Conservation (phyloP, 2,888 invertebrate species). For the Hemithea aestivaria region DNA sequence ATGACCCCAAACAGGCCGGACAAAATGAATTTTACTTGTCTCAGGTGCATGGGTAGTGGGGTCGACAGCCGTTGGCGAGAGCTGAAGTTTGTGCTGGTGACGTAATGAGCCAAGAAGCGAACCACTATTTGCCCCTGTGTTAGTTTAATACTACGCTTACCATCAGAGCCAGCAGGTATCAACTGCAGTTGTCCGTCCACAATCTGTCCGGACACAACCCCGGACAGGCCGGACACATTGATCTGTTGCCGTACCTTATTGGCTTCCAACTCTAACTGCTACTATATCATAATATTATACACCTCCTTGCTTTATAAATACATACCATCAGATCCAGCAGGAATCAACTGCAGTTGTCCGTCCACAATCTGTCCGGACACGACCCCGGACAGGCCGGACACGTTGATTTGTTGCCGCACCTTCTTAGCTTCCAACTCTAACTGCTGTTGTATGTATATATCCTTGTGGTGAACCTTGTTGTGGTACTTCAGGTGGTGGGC, state of each 20-base stretch:
- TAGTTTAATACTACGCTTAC: no score
- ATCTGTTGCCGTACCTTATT: slow-evolving; percentile 68
- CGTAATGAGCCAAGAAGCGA: no score
- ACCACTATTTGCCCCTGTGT: no score
- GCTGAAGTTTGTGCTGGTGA: no score
- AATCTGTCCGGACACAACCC: slow-evolving; percentile 64
- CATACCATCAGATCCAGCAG: slow-evolving; percentile 50
- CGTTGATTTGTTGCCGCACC: slow-evolving; percentile 63
- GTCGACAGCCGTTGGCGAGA: no score
- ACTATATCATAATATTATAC: slow-evolving; percentile 64
- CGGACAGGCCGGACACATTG: slow-evolving; percentile 57
- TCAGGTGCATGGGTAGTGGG: no score
- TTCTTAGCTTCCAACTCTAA: slow-evolving; percentile 68
- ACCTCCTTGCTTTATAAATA: slow-evolving; percentile 62
- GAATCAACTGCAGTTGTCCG: slow-evolving; percentile 58
- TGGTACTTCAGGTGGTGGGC: slow-evolving; percentile 75
- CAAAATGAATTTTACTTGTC: no score
- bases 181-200: slow-evolving; percentile 64
- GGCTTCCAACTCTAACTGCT: slow-evolving; percentile 66
- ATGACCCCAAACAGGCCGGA: slow-evolving; percentile 59
- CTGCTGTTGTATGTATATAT: slow-evolving; percentile 67
- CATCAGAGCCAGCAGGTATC: slow-evolving; percentile 48
- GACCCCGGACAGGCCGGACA: slow-evolving; percentile 57
- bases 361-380: slow-evolving; percentile 67
- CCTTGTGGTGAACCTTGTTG: slow-evolving; percentile 77